A percentile compares a stretch with the other conserved stretches of the same genome.
These are phyloP conservation scores for Acromyrmex echinatior DNA, from an alignment of 1,140 invertebrate genomes.

Conservation along the genomic window DNA sequence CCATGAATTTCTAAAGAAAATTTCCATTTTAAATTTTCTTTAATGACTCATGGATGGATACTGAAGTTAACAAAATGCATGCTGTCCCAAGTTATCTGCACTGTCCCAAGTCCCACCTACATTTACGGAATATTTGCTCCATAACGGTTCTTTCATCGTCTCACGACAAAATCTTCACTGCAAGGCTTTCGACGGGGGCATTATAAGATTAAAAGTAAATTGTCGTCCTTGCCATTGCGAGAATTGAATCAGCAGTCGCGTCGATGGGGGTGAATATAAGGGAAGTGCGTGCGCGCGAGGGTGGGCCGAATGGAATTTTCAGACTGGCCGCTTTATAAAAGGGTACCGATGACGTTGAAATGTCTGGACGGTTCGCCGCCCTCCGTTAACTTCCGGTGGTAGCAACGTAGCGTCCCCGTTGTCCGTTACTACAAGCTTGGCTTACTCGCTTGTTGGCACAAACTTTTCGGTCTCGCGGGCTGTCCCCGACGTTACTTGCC, in stretches of 20 bases:
- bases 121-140: neutral
- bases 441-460: constrained; percentile 64
- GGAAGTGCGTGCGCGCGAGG: constrained; percentile 10
- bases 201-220: constrained; percentile 65
- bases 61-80: too few species aligned
- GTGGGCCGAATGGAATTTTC: constrained; percentile 52
- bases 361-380: constrained; percentile 56
- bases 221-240: constrained; percentile 32
- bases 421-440: neutral
- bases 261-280: constrained; percentile 43
- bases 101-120: too few species aligned
- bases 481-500: constrained; percentile 72
- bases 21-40: too few species aligned
- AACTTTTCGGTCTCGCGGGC: constrained; percentile 70
- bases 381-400: constrained; percentile 65
- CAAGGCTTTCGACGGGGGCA: constrained; percentile 10
- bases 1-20: too few species aligned
- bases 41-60: too few species aligned
- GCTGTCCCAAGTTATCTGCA: too few species aligned
- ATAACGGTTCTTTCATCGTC: neutral
- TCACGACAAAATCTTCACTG: constrained; percentile 31
- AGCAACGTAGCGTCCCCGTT: neutral
- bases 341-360: constrained; percentile 66
- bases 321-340: constrained; percentile 59
- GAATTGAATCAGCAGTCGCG: constrained; percentile 64